Conservation (phyloP, 2,113 vertebrate species). For the Hystrix cristata region DNA sequence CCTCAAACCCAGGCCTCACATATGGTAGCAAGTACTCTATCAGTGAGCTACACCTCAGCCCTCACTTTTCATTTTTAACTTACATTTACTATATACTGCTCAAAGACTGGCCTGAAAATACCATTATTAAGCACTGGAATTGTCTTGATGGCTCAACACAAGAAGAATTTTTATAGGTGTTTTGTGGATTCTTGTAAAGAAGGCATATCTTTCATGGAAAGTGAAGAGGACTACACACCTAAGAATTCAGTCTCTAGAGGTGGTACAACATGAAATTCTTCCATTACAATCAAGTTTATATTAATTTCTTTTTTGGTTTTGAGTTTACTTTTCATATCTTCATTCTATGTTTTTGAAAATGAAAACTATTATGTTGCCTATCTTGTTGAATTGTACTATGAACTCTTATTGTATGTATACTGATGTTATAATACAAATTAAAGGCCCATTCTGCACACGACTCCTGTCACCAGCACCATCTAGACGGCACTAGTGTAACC, state of each 20-base stretch:
- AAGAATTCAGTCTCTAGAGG: neutral
- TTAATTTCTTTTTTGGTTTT: constrained; percentile 18
- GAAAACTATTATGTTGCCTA: neutral
- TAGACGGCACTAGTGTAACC: neutral
- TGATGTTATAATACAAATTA: neutral
- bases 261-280: neutral
- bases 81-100: neutral
- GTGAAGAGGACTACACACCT: neutral
- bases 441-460: neutral
- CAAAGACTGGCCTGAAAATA: neutral
- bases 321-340: neutral
- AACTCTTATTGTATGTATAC: neutral
- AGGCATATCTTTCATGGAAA: neutral
- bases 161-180: neutral
- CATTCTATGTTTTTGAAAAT: neutral
- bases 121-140: neutral
- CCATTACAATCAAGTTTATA: neutral
- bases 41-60: neutral
- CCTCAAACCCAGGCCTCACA: neutral
- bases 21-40: too few species aligned
- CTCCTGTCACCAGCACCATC: neutral
- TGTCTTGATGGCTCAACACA: neutral
- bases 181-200: neutral
- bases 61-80: neutral
- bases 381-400: neutral